Conservation (phyloP, 2,113 vertebrate genomes). For the Centropus bengalensis region DNA sequence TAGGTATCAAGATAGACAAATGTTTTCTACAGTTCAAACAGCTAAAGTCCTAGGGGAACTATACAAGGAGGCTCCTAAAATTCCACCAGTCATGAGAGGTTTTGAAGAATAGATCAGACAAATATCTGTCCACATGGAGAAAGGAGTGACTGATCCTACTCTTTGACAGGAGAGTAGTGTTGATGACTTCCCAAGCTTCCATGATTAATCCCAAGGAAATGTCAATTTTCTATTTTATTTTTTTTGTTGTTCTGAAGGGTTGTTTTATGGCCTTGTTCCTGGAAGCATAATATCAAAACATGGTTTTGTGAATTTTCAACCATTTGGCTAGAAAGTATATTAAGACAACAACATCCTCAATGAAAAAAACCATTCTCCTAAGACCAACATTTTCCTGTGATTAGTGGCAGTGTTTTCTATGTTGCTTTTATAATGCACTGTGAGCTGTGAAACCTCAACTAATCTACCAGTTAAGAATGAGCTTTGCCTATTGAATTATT, state of each 20-base stretch:
- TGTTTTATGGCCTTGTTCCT: not conserved
- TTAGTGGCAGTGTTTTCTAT: not conserved
- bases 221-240: not conserved
- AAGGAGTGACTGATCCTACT: not conserved
- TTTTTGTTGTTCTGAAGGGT: not conserved
- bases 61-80: not conserved
- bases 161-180: not conserved
- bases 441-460: not conserved
- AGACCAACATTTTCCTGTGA: not conserved
- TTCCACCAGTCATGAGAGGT: rapidly evolving
- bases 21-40: not conserved
- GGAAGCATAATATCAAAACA: not conserved
- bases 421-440: not conserved
- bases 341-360: not conserved
- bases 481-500: not conserved
- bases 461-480: not conserved
- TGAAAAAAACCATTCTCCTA: not conserved
- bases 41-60: not conserved
- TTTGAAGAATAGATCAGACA: not conserved
- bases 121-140: not conserved
- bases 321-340: not conserved
- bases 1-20: not conserved
- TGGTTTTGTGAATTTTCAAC: not conserved
- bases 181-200: not conserved
- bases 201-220: too few species aligned